These are phyloP conservation scores for Phrynocephalus vlangalii DNA, from an alignment of 2,797 vertebrate genomes.

Conservation along the genomic window DNA sequence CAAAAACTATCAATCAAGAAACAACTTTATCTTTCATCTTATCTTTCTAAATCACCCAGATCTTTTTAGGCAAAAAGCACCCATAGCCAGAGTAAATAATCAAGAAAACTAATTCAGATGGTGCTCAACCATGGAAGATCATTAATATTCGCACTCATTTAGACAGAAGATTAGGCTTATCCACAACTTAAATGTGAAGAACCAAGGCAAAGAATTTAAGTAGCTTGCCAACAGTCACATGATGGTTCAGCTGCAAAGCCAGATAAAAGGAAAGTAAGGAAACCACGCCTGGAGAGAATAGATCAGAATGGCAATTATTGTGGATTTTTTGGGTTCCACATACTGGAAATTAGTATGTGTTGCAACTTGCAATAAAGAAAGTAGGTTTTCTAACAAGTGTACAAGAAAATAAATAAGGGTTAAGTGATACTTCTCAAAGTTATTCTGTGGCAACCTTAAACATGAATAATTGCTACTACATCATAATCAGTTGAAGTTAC, in stretches of 20 bases:
- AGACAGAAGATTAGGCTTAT: not conserved
- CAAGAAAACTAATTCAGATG: slow-evolving; percentile 5
- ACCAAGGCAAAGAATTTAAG: slow-evolving; percentile 24
- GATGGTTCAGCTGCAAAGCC: not conserved
- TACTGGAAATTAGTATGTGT: not conserved
- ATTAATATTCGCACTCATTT: not conserved
- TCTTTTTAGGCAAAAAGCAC: slow-evolving; percentile 12
- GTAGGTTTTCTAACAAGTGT: not conserved
- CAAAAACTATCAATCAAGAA: not conserved
- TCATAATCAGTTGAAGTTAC: not conserved
- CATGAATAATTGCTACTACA: not conserved
- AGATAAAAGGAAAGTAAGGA: slow-evolving; percentile 19
- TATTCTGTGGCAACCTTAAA: not conserved
- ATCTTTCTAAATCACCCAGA: too few relatives aligned
- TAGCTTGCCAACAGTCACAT: slow-evolving; percentile 28
- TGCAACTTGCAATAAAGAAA: not conserved
- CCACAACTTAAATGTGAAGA: slow-evolving; percentile 11
- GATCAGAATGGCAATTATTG: not conserved
- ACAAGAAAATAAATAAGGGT: not conserved
- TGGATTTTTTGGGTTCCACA: not conserved
- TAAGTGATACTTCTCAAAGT: slow-evolving; percentile 1
- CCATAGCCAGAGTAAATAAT: not conserved
- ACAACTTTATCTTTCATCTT: not conserved
- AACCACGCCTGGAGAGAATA: not conserved
- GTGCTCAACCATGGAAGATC: not conserved